These are phyloP conservation scores for Euthynnus affinis DNA, from an alignment of 2,797 vertebrate species.

Conservation along the genomic window DNA sequence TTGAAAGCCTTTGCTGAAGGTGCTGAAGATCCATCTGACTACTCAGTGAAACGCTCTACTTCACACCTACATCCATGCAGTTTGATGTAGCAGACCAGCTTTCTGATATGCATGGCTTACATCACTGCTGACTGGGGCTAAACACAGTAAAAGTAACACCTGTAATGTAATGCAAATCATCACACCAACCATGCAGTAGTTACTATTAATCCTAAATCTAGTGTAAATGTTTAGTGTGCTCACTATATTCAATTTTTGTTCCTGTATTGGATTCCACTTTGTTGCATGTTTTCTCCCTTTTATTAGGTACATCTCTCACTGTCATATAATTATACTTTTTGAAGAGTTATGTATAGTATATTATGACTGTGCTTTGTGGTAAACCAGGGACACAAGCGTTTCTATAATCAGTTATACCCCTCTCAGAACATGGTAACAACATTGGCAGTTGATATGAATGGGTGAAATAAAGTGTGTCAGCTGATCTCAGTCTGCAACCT, in stretches of 20 bases:
- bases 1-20: constrained; percentile 62
- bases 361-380: background rate
- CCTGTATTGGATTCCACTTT: background rate
- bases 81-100: background rate
- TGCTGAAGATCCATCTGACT: constrained; percentile 51
- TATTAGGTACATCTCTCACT: background rate
- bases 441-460: background rate
- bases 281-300: background rate
- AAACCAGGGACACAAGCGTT: background rate
- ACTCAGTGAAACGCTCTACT: constrained; percentile 22
- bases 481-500: background rate
- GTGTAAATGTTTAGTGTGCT: background rate
- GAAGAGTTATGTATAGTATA: background rate
- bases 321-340: background rate
- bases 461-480: background rate
- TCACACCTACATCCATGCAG: constrained; percentile 33
- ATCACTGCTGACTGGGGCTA: background rate
- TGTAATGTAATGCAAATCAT: background rate
- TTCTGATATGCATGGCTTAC: background rate
- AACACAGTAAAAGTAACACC: background rate
- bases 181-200: background rate
- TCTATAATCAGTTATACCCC: background rate
- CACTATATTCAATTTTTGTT: background rate
- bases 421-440: background rate
- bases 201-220: background rate